Evolutionary conservation across 2,113 vertebrate species (phyloP), one percentile per base, ranked within the genome.

Genomic region (Corythornis vintsioides): DNA sequence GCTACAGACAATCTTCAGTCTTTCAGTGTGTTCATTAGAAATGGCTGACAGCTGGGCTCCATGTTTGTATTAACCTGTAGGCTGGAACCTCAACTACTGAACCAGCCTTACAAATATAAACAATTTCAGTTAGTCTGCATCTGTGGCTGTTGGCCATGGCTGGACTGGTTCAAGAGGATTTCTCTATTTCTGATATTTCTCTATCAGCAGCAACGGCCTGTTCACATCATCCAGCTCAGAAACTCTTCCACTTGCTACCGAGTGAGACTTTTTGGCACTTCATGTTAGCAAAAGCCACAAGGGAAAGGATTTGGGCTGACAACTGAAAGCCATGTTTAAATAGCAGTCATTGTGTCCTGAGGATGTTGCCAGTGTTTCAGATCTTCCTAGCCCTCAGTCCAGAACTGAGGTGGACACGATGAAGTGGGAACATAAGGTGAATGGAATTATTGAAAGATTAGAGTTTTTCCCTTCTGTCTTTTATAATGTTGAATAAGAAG

Each of bases 381-480:
- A 40, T 43, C 25, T 66, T 31, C 14, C 8, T 7, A 55, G 28
- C 4, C 28, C 22, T 1, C 8, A 82, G 57, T 16, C 10, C n/a
- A 59, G 87, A 88, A 31, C 17, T 63, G 31, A 69, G 24, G 40
- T 48, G 14, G 15, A 71, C 6, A 15, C 4, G 19, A 18, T 40
- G 88, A 10, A 73, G 14, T 59, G 57, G 33, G 42, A 87, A n/a
- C 33, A 26, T 11, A 33, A 33, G 3, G 13, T 33, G 15, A 86
- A 13, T 13, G 26, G 9, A 83, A 13, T 13, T 17, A 31, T 35
- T 53, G 56, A 56, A 60, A 67, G 29, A 60, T 7, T 9, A 6
- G 2, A 0, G 13, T 56, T 16, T 13, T 1, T 0, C 4, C 6
- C 18, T 10, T 67, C 76, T 67, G 20, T 79, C 19, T 78, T 88